Conservation (phyloP, 2,888 invertebrate species). For the Axea sp. region DNA sequence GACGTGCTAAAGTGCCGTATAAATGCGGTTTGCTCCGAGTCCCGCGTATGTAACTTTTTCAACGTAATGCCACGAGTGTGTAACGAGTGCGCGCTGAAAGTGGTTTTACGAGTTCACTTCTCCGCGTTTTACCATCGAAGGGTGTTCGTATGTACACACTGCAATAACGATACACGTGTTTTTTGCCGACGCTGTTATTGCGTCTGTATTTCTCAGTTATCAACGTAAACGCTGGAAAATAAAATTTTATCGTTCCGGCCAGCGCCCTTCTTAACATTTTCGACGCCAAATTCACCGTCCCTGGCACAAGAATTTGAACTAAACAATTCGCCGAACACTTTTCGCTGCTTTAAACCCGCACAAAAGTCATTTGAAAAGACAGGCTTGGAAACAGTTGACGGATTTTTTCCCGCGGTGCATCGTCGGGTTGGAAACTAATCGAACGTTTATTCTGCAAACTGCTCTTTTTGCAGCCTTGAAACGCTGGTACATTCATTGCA, state of each 20-base stretch:
- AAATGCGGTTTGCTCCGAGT: conserved; percentile 57
- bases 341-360: too few relatives aligned
- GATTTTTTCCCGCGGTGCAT: too few relatives aligned
- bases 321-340: too few relatives aligned
- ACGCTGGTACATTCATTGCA: too few relatives aligned
- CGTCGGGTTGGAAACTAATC: too few relatives aligned
- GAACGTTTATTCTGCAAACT: too few relatives aligned
- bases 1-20: conserved; percentile 53
- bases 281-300: too few relatives aligned
- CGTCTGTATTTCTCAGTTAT: conserved; percentile 14
- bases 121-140: conserved; percentile 15
- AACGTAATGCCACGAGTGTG: conserved; percentile 42
- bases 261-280: too few relatives aligned
- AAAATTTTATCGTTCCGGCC: conserved; percentile 5
- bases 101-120: conserved; percentile 68
- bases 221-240: neutral
- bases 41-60: conserved; percentile 47
- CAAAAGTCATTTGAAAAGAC: too few relatives aligned
- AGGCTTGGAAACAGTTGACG: too few relatives aligned
- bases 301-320: too few relatives aligned
- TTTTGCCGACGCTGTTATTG: conserved; percentile 5
- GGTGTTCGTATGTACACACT: conserved; percentile 9
- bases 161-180: conserved; percentile 17
- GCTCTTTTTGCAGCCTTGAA: too few relatives aligned
- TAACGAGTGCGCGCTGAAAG: conserved; percentile 66